Evolutionary conservation across 2,797 vertebrate genomes (phyloP).

Genomic region (Spinus pinus): DNA sequence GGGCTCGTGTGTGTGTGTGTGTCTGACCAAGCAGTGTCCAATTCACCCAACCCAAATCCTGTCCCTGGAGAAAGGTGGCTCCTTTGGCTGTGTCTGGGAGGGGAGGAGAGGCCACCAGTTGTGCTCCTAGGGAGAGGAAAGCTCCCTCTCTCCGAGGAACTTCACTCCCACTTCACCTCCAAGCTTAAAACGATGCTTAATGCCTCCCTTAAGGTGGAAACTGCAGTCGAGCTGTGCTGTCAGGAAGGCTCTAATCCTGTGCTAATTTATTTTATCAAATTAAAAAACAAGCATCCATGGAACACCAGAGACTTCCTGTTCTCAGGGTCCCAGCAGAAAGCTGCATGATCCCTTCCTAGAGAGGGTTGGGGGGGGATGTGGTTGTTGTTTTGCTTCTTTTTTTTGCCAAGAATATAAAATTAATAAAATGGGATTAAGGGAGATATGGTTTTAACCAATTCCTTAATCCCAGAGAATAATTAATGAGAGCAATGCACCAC

Average conservation of each 20-base stretch:
- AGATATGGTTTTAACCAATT: slow-evolving; percentile 72
- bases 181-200: background rate
- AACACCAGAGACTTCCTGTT: slow-evolving; percentile 69
- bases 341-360: slow-evolving; percentile 71
- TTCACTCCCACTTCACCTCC: background rate
- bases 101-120: background rate
- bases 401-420: slow-evolving; percentile 78
- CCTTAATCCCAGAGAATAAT: slow-evolving; percentile 81
- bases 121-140: background rate
- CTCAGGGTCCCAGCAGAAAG: slow-evolving; percentile 65
- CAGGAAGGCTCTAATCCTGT: slow-evolving; percentile 69
- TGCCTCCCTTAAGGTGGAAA: slow-evolving; percentile 46
- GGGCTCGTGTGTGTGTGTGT: accelerated
- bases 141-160: background rate
- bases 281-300: slow-evolving; percentile 70
- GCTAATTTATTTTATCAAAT: slow-evolving; percentile 81
- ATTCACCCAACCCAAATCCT: background rate
- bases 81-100: background rate
- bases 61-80: background rate
- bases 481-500: slow-evolving; percentile 74
- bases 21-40: background rate
- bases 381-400: slow-evolving; percentile 43
- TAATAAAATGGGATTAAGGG: slow-evolving; percentile 80
- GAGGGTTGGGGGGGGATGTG: background rate
- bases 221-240: background rate